These are phyloP conservation scores for Meteorus sp. DNA, from an alignment of 1,140 invertebrate genomes.

Conservation along the genomic window DNA sequence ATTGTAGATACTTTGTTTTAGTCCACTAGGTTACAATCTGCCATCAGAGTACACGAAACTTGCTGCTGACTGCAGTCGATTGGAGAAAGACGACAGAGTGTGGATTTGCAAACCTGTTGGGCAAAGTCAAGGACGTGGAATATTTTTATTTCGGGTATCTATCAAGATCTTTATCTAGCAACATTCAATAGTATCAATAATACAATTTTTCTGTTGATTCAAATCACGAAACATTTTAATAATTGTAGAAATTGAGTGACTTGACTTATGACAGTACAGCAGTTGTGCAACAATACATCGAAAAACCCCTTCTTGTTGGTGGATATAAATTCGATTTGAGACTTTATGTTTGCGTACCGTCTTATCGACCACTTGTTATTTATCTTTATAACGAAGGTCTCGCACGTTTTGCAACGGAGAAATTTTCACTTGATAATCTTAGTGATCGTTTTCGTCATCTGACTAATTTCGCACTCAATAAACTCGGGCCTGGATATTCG, in stretches of 20 bases:
- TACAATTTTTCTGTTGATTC: not conserved
- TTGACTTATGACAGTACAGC: constrained; percentile 73
- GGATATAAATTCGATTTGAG: constrained; percentile 87
- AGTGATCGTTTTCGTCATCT: constrained; percentile 87
- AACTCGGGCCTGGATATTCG: constrained; percentile 74
- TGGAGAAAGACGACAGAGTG: constrained; percentile 57
- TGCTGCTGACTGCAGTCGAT: constrained; percentile 71
- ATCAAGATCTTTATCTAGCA: no score
- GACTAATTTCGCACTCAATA: constrained; percentile 87
- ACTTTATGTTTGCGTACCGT: constrained; percentile 82
- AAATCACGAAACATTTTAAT: constrained; percentile 12
- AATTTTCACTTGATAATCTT: constrained; percentile 79
- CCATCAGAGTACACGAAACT: constrained; percentile 84
- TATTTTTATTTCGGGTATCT: constrained; percentile 77
- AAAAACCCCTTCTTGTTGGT: constrained; percentile 81
- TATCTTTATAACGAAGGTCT: constrained; percentile 84
- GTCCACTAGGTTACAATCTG: constrained; percentile 77
- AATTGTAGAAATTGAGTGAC: constrained; percentile 72
- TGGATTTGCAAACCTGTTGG: constrained; percentile 90
- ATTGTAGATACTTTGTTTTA: constrained; percentile 51
- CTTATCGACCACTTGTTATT: constrained; percentile 77
- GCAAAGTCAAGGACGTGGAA: constrained; percentile 80
- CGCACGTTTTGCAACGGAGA: constrained; percentile 79
- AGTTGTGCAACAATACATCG: constrained; percentile 82
- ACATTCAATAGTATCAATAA: not conserved